Percentiles rank a stretch among this genome's conserved stretches.
These are phyloP conservation scores for Acyrthosiphon pisum DNA, from an alignment of 1,140 invertebrate genomes.

Conservation along the genomic window DNA sequence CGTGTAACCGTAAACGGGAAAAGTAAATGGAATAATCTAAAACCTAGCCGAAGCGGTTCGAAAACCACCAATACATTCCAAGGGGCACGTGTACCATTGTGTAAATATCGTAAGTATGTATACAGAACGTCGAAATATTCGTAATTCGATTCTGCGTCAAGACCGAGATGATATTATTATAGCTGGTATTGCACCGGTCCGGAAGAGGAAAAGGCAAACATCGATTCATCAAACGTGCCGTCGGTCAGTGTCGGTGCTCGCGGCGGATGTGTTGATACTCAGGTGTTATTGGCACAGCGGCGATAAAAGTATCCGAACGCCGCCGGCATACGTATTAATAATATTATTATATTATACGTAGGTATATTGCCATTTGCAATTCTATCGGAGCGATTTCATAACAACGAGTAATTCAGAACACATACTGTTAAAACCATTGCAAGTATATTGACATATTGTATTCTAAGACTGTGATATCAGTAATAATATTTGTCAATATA, in stretches of 20 bases:
- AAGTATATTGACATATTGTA: neutral
- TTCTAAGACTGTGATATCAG: neutral
- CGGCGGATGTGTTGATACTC: neutral
- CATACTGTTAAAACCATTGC: neutral
- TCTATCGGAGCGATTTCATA: neutral
- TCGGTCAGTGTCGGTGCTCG: neutral
- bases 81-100: neutral
- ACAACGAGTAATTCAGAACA: neutral
- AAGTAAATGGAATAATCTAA: neutral
- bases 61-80: neutral
- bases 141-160: neutral
- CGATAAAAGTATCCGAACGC: neutral
- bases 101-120: neutral
- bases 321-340: neutral
- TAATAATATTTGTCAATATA: neutral
- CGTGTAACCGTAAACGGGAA: neutral
- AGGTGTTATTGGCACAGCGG: constrained; percentile 1
- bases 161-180: neutral
- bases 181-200: neutral
- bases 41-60: neutral
- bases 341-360: neutral
- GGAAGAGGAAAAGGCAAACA: constrained; percentile 6
- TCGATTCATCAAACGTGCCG: neutral
- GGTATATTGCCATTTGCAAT: neutral
- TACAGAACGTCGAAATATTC: neutral